A percentile compares a stretch with the other conserved stretches of the same genome.
These are phyloP conservation scores for Agrotis ipsilon DNA, from an alignment of 2,888 invertebrate species.

Conservation along the genomic window DNA sequence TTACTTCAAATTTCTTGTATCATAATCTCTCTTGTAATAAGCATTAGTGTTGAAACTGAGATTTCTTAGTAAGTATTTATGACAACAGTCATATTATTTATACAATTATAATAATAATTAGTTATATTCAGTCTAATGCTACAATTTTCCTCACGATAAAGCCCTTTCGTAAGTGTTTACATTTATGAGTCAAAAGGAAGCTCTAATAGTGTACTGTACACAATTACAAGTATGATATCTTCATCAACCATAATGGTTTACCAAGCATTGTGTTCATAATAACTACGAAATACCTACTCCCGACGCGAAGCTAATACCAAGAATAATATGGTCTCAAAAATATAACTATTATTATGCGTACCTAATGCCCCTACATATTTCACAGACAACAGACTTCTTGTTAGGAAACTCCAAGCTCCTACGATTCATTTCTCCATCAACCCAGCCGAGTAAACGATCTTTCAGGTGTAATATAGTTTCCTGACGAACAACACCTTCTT, in stretches of 20 bases:
- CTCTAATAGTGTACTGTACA: slow-evolving; percentile 10
- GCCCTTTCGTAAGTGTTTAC: slow-evolving; percentile 4
- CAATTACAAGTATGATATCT: slow-evolving; percentile 4
- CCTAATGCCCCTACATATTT: slow-evolving; percentile 79
- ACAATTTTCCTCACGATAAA: slow-evolving; percentile 25
- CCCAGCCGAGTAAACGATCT: slow-evolving; percentile 76
- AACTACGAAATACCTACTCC: background rate
- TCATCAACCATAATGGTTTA: slow-evolving; percentile 15
- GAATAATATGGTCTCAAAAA: slow-evolving; percentile 32
- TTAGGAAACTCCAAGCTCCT: slow-evolving; percentile 75
- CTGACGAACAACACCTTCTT: slow-evolving; percentile 82
- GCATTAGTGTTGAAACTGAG: background rate
- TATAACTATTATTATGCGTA: slow-evolving; percentile 69
- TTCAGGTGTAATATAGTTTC: slow-evolving; percentile 82
- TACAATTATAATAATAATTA: background rate
- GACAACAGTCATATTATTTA: slow-evolving; percentile 7
- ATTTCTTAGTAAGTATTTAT: background rate
- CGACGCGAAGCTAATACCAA: background rate
- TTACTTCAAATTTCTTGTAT: background rate
- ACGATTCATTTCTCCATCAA: slow-evolving; percentile 75
- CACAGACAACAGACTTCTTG: slow-evolving; percentile 79
- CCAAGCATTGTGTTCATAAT: slow-evolving; percentile 14
- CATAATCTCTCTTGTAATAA: background rate
- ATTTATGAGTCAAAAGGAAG: slow-evolving; percentile 8
- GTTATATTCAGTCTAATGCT: slow-evolving; percentile 30